phyloP scores from a whole-genome alignment of 2,113 vertebrate genomes.

The Psephotus haematonotus region DNA sequence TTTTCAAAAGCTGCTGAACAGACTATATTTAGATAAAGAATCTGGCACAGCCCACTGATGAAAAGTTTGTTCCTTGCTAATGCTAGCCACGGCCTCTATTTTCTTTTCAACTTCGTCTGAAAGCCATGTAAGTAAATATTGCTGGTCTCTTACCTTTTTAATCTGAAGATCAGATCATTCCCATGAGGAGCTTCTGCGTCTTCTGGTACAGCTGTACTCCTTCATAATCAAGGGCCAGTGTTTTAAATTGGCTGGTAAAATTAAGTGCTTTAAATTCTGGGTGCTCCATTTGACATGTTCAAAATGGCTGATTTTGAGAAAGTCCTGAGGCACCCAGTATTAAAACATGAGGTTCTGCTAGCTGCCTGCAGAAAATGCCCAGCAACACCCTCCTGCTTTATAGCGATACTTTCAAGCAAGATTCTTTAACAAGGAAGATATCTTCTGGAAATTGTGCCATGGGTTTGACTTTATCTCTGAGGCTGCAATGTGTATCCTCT shows the following conservation, averaged over 20 bases:
- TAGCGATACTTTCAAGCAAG: not conserved
- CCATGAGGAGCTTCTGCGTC: not conserved
- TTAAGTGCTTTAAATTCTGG: not conserved
- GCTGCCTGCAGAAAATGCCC: not conserved
- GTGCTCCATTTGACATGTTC: not conserved
- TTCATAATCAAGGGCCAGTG: not conserved
- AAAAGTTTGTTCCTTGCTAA: slow-evolving; percentile 20
- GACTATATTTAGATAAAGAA: slow-evolving; percentile 30
- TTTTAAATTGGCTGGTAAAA: not conserved
- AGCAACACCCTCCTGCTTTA: not conserved
- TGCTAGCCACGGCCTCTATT: not conserved
- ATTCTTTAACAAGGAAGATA: not conserved
- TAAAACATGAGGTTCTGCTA: not conserved
- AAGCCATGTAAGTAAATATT: slow-evolving; percentile 30
- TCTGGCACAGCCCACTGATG: not conserved
- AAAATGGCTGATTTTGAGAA: not conserved
- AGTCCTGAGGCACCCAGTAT: not conserved
- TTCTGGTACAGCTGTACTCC: not conserved
- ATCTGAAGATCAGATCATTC: slow-evolving; percentile 35
- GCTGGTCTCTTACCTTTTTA: not conserved
- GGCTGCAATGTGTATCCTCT: not conserved
- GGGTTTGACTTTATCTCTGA: not conserved
- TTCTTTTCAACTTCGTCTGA: not conserved
- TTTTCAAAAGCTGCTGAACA: slow-evolving; percentile 11
- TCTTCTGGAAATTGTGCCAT: not conserved